A percentile compares a stretch with the other conserved stretches of the same genome.
Evolutionary conservation across 2,888 invertebrate genomes (phyloP).

Genomic region (Oligia latruncula): DNA sequence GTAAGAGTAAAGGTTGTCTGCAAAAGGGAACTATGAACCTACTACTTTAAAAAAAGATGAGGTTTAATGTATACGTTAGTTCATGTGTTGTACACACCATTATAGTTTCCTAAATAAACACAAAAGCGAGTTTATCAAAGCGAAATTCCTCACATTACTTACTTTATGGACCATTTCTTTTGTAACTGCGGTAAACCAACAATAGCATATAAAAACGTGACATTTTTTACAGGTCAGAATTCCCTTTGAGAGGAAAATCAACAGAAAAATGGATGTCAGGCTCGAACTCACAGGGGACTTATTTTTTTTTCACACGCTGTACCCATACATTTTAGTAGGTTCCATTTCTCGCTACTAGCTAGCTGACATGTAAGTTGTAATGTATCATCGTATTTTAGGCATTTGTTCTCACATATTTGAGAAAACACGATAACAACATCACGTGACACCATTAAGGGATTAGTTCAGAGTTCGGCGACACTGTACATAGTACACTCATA

Average conservation of each 20-base stretch:
- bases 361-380: background rate
- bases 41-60: background rate
- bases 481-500: background rate
- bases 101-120: slow-evolving; percentile 23
- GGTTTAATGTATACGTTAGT: background rate
- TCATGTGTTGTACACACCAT: slow-evolving; percentile 13
- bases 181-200: slow-evolving; percentile 36
- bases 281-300: background rate
- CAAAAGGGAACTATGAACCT: no score
- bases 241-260: background rate
- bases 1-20: background rate
- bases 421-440: background rate
- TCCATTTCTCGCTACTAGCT: background rate
- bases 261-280: background rate
- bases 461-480: background rate
- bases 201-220: slow-evolving; percentile 33
- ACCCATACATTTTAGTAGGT: background rate
- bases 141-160: slow-evolving; percentile 33
- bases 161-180: slow-evolving; percentile 44
- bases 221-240: slow-evolving; percentile 9
- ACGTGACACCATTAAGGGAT: background rate
- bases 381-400: background rate
- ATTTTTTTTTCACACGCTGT: background rate
- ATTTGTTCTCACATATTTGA: slow-evolving; percentile 8
- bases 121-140: slow-evolving; percentile 29